phyloP scores from a whole-genome alignment of 2,888 invertebrate species.

The Aspidiotus rigidus region DNA sequence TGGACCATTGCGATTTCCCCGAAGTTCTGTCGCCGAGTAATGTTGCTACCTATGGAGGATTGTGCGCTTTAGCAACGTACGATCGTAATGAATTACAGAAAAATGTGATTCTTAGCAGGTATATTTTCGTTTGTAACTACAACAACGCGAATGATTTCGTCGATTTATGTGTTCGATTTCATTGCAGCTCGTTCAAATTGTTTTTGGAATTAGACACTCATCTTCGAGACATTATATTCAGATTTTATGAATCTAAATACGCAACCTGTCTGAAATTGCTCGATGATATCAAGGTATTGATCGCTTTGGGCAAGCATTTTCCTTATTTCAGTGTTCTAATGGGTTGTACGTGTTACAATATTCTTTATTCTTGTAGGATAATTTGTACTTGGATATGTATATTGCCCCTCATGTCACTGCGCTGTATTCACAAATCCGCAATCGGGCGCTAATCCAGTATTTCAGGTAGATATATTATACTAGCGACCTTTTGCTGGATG shows the following conservation, averaged over 20 bases:
- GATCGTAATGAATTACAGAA: conserved; percentile 90
- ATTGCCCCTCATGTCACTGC: conserved; percentile 88
- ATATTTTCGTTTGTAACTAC: conserved; percentile 21
- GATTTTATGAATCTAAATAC: conserved; percentile 97
- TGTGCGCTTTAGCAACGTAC: conserved; percentile 95
- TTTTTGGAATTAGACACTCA: conserved; percentile 96
- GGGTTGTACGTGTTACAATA: background rate
- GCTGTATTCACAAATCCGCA: conserved; percentile 89
- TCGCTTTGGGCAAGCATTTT: background rate
- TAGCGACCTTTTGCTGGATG: too few relatives aligned
- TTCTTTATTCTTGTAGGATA: conserved; percentile 54
- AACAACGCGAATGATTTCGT: too few relatives aligned
- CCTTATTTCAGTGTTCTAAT: background rate
- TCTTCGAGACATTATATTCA: conserved; percentile 90
- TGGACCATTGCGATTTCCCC: conserved; percentile 96
- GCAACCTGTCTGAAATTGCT: conserved; percentile 86
- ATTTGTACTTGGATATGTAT: conserved; percentile 91
- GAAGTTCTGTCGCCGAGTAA: conserved; percentile 91
- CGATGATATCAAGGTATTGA: conserved; percentile 68
- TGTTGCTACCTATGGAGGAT: conserved; percentile 91
- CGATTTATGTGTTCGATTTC: background rate
- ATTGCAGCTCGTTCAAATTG: conserved; percentile 60
- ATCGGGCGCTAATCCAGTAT: conserved; percentile 90
- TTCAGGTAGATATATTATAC: conserved; percentile 49
- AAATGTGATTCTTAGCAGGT: conserved; percentile 68